Base-by-base conservation (phyloP, 2,888 invertebrate genomes). In the Oscheius sp. region DNA sequence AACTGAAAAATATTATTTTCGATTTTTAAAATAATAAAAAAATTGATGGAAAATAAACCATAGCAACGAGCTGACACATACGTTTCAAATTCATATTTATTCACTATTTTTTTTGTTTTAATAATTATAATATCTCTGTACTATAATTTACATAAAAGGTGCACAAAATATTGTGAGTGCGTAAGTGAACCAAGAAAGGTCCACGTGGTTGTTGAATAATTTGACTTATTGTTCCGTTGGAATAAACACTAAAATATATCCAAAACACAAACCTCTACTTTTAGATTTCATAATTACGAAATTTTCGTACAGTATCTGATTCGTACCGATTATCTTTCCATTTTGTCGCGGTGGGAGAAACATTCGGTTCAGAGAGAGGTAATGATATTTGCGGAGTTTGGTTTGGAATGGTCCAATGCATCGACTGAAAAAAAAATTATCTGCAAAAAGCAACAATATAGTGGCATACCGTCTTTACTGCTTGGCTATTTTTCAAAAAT, bases 391-490 rank as follows among this genome's bases (percentile, higher is more conserved):
- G 64, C 18, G 72, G 66, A 16, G 56, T 43, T 23, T 43, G 13
- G 27, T 27, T 46, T n/a, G 72, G 64, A 0, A 53, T 45, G 5
- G 55, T 64, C 72, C 72, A 72, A 27, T 72, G 72, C 72, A 72
- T 72, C 9, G 64, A 72, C 72, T 72, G 27, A 63, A 71, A 49
- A 16, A 55, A 2, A 9, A 12, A 25, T 21, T 49, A 49, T 21
- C 16, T 18, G n/a, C n/a, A n/a, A n/a, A n/a, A n/a, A n/a, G n/a
- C n/a, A n/a, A n/a, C n/a, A n/a, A n/a, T n/a, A 7, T 18, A 49
- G 21, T 5, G 21, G 13, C 6, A 13, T 18, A 80, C 80, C 80
- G 76, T 76, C 73, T 77, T 76, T 63, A 80, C 70, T 21, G 70
- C 63, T 35, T 76, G 75, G n/a, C 52, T 66, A 58, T 74, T 76